These are phyloP conservation scores for Abrostola tripartita DNA, from an alignment of 2,888 invertebrate genomes.

Conservation along the genomic window DNA sequence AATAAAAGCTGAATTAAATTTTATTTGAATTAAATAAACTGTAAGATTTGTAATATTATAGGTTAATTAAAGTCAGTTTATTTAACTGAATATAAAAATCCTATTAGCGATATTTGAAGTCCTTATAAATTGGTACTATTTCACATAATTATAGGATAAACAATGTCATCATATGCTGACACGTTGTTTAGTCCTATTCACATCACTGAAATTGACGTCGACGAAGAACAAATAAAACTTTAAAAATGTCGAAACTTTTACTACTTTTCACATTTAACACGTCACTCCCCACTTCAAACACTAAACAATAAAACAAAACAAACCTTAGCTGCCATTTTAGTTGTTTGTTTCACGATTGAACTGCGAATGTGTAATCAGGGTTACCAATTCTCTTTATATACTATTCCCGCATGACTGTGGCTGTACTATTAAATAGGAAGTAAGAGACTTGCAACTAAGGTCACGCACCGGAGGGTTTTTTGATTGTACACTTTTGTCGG, in stretches of 20 bases:
- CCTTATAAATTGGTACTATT: too few species aligned
- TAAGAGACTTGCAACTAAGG: slow-evolving; percentile 81
- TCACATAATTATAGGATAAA: too few species aligned
- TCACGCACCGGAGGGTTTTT: slow-evolving; percentile 63
- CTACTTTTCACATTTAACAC: slow-evolving; percentile 5
- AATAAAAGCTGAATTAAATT: too few species aligned
- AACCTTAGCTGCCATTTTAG: slow-evolving; percentile 87
- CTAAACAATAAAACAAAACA: slow-evolving; percentile 16
- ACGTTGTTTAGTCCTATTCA: not conserved
- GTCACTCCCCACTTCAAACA: slow-evolving; percentile 1
- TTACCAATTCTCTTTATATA: slow-evolving; percentile 76
- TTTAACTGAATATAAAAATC: too few species aligned
- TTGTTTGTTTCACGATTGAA: slow-evolving; percentile 79
- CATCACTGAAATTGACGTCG: not conserved
- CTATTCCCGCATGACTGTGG: slow-evolving; percentile 73
- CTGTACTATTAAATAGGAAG: slow-evolving; percentile 82
- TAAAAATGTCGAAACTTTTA: not conserved
- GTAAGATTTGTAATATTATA: too few species aligned
- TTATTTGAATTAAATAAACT: too few species aligned
- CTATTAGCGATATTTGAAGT: too few species aligned
- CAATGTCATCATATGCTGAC: too few species aligned
- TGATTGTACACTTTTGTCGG: not conserved
- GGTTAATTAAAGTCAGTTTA: too few species aligned
- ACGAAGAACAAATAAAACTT: not conserved
- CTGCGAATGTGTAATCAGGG: slow-evolving; percentile 83